A percentile compares a stretch with the other conserved stretches of the same genome.
These are phyloP conservation scores for Phylloscopus trochilus DNA, from an alignment of 2,113 vertebrate species.

Conservation along the genomic window DNA sequence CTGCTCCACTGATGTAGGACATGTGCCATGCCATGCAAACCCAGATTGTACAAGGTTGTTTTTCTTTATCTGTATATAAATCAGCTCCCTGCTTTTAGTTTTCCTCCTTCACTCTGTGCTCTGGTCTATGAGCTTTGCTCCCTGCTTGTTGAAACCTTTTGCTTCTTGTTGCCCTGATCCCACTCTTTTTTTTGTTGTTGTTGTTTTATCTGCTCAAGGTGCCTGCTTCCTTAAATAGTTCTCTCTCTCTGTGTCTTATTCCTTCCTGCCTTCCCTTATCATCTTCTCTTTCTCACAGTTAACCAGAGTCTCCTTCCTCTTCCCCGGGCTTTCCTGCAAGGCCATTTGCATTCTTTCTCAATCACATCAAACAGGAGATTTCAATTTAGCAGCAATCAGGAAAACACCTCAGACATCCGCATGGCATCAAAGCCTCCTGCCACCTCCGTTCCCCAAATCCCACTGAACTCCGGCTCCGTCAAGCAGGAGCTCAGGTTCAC, in stretches of 20 bases:
- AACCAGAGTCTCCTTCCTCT: background rate
- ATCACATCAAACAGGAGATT: conserved; percentile 27
- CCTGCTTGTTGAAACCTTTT: background rate
- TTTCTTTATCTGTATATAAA: background rate
- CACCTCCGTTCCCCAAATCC: background rate
- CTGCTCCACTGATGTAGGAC: background rate
- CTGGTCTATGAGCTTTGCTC: background rate
- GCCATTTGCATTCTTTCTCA: background rate
- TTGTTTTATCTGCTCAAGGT: background rate
- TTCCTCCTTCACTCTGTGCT: background rate
- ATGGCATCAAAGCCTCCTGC: background rate
- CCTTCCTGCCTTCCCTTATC: background rate
- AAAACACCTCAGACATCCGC: background rate
- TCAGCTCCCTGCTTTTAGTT: background rate
- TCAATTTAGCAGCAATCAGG: conserved; percentile 15
- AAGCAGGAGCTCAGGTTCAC: background rate
- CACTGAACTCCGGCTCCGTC: background rate
- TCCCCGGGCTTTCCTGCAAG: background rate
- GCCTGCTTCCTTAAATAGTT: background rate
- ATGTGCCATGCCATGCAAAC: background rate
- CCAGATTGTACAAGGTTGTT: background rate
- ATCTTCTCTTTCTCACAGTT: background rate
- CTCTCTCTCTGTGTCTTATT: background rate
- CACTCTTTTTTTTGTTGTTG: background rate
- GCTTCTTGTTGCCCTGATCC: background rate